Evolutionary conservation across 2,888 invertebrate genomes (phyloP).

Genomic region (Drosophila vallismaia): DNA sequence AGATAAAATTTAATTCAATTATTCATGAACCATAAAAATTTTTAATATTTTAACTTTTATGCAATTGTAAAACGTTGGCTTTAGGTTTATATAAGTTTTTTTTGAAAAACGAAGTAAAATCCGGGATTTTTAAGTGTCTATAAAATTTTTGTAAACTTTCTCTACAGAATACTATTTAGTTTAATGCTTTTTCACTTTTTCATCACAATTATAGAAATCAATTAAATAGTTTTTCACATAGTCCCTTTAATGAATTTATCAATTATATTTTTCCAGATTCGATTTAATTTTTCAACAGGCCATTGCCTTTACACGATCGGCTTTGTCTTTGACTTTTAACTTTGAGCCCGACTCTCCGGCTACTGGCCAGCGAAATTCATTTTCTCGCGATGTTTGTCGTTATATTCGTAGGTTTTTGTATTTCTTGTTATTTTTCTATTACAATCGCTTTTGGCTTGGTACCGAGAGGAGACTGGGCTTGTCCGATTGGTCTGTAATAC

Average conservation of each 20-base stretch:
- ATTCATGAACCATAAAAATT: too few relatives aligned
- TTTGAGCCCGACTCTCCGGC: conserved; percentile 44
- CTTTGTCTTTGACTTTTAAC: conserved; percentile 35
- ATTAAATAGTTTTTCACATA: not conserved
- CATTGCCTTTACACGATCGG: conserved; percentile 17
- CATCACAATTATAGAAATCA: not conserved
- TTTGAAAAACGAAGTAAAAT: too few relatives aligned
- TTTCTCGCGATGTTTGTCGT: conserved; percentile 48
- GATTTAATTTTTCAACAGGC: conserved; percentile 8
- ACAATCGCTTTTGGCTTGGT: conserved; percentile 54
- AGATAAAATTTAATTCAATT: too few relatives aligned
- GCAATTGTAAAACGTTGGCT: too few relatives aligned
- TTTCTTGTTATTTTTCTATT: conserved; percentile 37
- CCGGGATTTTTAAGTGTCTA: too few relatives aligned
- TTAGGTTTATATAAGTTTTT: too few relatives aligned
- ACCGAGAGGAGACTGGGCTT: conserved; percentile 20
- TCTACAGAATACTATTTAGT: too few relatives aligned
- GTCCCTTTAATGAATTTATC: not conserved
- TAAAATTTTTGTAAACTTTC: too few relatives aligned
- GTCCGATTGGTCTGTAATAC: conserved; percentile 62
- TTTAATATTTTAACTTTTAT: too few relatives aligned
- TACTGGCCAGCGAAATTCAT: conserved; percentile 52
- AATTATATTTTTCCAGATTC: conserved; percentile 1
- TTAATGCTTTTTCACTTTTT: not conserved
- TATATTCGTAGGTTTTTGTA: conserved; percentile 33